Base-by-base conservation (phyloP, 2,113 vertebrate species). In the Siphamia tubifer region DNA sequence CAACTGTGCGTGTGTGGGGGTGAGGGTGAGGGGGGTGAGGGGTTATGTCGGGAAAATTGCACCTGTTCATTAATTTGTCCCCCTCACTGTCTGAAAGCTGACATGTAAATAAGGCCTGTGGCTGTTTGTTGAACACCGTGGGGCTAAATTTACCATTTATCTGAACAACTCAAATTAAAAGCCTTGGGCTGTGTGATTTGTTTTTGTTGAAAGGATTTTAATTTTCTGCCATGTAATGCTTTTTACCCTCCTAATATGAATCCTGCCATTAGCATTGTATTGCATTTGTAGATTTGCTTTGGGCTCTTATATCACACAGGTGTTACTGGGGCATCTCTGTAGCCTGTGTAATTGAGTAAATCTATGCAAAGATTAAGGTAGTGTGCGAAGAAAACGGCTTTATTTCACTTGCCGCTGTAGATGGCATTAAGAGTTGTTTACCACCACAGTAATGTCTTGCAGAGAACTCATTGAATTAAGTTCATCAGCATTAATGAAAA, bases 391-490 rank as follows among this genome's bases (percentile, higher is more conserved):
- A 83, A 76, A 83, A 70, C 40, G 0, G 43, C 34, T 80, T 87
- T 76, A 76, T 80, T 79, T 80, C 61, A 24, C 31, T 27, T 34
- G 53, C 36, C 53, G 56, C 69, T 79, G 67, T 57, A 69, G 74
- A 81, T 77, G 62, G 61, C 57, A 84, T 79, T 77, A 70, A 68
- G 68, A 55, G 42, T 74, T 82, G 80, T 85, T 90, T 86, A 81
- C 64, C 64, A 57, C 55, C 63, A 42, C 49, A 62, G 55, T 42
- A 42, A 68, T 38, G 61, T 69, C 70, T 81, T 68, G 40, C 68
- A 31, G 52, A 68, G 70, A 76, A 86, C 56, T 70, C 57, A 90
- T 88, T 76, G 53, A 91, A 84, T 89, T 66, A 86, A 82, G 58
- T 81, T 79, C 45, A 74, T 86, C 66, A 71, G 79, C 48, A 58